A percentile compares a stretch with the other conserved stretches of the same genome.
Evolutionary conservation across 2,113 vertebrate genomes (phyloP).

Genomic region (Pseudorasbora parva): DNA sequence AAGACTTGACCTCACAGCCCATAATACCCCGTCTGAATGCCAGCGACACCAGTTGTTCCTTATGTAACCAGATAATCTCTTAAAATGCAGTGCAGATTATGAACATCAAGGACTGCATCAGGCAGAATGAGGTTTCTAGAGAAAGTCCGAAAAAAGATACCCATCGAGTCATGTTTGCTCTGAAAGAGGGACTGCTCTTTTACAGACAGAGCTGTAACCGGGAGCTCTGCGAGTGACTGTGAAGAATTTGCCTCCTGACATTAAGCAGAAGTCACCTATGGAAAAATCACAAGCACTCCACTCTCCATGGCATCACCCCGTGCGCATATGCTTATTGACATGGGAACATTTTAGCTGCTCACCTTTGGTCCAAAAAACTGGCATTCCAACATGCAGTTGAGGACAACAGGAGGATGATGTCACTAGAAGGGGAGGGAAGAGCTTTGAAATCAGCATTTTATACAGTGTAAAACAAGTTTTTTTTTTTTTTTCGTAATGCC

Average conservation of each 20-base stretch:
- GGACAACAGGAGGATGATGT: conserved; percentile 90
- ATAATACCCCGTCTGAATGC: conserved; percentile 11
- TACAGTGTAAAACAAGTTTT: not conserved
- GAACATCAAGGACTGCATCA: conserved; percentile 36
- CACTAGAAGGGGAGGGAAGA: conserved; percentile 73
- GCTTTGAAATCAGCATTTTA: not conserved
- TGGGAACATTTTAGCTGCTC: conserved; percentile 60
- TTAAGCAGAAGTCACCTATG: not conserved
- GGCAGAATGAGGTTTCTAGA: conserved; percentile 45
- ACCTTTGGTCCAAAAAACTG: conserved; percentile 98
- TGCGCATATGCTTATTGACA: not conserved
- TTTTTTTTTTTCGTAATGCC: not conserved
- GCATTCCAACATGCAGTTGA: conserved; percentile 97
- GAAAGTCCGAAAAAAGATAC: conserved; percentile 51
- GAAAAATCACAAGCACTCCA: not conserved
- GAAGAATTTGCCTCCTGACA: conserved; percentile 12
- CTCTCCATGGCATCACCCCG: not conserved
- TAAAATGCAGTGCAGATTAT: conserved; percentile 39
- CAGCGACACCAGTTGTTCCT: conserved; percentile 42
- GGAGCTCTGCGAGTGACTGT: not conserved
- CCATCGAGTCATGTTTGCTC: conserved; percentile 58
- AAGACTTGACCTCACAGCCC: conserved; percentile 1
- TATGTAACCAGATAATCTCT: conserved; percentile 52
- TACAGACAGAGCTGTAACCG: not conserved
- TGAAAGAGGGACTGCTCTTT: not conserved